A percentile compares a stretch with the other conserved stretches of the same genome.
These are phyloP conservation scores for Bombycilla garrulus DNA, from an alignment of 2,113 vertebrate species.

Conservation along the genomic window DNA sequence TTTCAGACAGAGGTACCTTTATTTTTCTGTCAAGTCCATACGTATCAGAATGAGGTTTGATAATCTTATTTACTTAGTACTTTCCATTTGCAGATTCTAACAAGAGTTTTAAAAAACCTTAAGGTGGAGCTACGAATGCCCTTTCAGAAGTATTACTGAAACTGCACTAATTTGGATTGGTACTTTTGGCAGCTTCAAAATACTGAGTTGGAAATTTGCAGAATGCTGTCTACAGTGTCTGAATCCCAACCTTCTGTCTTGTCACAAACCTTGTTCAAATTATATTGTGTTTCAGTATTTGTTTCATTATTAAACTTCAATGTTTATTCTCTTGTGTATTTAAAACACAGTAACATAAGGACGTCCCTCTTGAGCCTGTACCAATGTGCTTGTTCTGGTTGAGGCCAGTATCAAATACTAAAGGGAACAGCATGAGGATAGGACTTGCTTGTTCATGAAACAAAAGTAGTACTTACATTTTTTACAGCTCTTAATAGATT, in stretches of 20 bases:
- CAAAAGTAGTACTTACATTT: neutral
- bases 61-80: neutral
- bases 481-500: neutral
- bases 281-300: neutral
- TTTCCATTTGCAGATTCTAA: neutral
- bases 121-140: neutral
- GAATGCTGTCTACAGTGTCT: neutral
- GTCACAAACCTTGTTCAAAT: neutral
- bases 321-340: neutral
- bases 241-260: neutral
- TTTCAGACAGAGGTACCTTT: neutral
- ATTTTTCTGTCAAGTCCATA: neutral
- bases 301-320: neutral
- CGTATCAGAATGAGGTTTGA: neutral
- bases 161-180: neutral
- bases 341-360: neutral
- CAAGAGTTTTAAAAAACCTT: neutral
- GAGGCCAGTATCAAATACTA: neutral
- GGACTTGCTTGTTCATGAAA: neutral
- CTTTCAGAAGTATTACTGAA: neutral
- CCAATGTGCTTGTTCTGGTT: neutral
- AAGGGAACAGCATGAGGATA: neutral
- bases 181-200: neutral
- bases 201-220: neutral
- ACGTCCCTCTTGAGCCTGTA: fast-evolving